A percentile compares a stretch with the other conserved stretches of the same genome.
phyloP scores from a whole-genome alignment of 2,113 vertebrate genomes.

The Nesogale talazaci region DNA sequence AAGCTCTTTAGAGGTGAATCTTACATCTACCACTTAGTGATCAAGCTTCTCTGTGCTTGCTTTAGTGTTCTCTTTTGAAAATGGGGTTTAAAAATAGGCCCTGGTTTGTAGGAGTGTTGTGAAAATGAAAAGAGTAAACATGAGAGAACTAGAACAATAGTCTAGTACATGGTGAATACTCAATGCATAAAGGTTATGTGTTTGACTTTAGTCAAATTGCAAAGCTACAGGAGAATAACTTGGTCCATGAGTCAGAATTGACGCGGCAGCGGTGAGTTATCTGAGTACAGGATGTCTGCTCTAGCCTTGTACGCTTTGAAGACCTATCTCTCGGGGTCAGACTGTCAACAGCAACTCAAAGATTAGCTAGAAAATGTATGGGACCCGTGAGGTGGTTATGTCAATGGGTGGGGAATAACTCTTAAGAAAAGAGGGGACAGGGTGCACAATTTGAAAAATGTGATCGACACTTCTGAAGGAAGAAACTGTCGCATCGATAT shows the following conservation, averaged over 20 bases:
- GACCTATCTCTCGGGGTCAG: not conserved
- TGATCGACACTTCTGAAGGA: not conserved
- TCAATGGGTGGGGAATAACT: not conserved
- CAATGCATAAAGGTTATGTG: not conserved
- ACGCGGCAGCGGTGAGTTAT: too few species aligned
- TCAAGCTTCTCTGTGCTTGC: not conserved
- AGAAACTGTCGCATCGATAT: not conserved
- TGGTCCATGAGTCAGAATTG: not conserved
- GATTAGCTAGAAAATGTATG: not conserved
- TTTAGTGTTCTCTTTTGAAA: not conserved
- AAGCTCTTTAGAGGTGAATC: too few species aligned
- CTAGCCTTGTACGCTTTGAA: too few species aligned
- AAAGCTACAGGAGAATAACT: not conserved
- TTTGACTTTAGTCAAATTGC: not conserved
- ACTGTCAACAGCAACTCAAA: not conserved
- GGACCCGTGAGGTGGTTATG: not conserved
- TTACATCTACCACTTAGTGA: not conserved
- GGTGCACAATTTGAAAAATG: not conserved
- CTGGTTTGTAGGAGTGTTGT: not conserved
- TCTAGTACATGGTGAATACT: not conserved
- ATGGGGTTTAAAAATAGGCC: not conserved
- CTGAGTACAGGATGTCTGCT: too few species aligned
- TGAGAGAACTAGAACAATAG: not conserved
- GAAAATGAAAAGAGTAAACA: not conserved
- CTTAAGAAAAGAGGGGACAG: not conserved